These are phyloP conservation scores for Gambusia holbrooki DNA, from an alignment of 2,113 vertebrate species.

Conservation along the genomic window DNA sequence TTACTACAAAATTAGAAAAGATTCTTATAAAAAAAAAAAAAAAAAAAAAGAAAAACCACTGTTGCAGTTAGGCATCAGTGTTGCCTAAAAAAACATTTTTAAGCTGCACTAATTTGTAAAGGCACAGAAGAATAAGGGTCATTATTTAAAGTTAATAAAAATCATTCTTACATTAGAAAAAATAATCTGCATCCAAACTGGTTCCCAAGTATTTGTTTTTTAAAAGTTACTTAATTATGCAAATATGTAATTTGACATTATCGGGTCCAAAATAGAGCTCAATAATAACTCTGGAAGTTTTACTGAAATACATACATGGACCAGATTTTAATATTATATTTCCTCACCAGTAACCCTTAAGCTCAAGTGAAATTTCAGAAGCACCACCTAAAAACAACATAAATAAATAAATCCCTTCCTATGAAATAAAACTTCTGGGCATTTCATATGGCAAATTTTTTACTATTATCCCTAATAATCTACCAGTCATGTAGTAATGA, in stretches of 20 bases:
- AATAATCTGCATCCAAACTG: background rate
- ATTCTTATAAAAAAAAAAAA: background rate
- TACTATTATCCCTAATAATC: no score
- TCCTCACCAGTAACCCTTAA: background rate
- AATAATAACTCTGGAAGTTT: no score
- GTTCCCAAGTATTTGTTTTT: background rate
- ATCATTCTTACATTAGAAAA: background rate
- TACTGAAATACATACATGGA: no score
- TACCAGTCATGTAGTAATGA: no score
- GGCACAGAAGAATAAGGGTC: no score
- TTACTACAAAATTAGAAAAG: background rate
- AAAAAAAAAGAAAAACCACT: background rate
- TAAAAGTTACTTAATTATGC: background rate
- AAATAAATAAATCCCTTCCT: background rate
- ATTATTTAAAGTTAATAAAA: background rate
- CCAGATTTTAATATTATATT: background rate
- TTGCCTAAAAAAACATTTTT: no score
- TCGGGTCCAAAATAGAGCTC: no score
- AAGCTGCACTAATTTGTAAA: no score
- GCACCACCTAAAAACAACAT: background rate
- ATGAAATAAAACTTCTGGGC: background rate
- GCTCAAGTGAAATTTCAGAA: background rate
- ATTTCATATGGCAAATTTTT: background rate
- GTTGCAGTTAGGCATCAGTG: no score
- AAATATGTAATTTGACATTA: background rate